Evolutionary conservation across 2,113 vertebrate genomes (phyloP).

Genomic region (Guaruba guarouba): DNA sequence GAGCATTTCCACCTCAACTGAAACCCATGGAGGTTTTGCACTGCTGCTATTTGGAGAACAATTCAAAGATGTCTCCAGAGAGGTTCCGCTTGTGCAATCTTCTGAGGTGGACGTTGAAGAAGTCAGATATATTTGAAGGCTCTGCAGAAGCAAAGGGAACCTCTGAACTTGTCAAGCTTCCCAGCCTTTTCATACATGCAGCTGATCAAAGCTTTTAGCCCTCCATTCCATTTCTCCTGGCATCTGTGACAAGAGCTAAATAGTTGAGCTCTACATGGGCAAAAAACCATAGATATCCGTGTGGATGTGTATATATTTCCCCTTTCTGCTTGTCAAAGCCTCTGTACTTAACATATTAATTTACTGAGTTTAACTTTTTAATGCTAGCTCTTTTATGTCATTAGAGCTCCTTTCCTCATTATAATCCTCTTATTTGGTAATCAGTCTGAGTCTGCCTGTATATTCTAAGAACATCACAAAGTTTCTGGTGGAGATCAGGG

Average conservation of each 20-base stretch:
- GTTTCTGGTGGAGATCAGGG: conserved; percentile 28
- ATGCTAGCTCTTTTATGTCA: conserved; percentile 40
- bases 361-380: conserved; percentile 53
- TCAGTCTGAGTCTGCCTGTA: conserved; percentile 41
- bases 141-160: background rate
- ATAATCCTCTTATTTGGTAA: conserved; percentile 66
- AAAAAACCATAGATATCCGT: background rate
- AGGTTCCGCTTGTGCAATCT: background rate
- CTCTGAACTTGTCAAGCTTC: conserved; percentile 18
- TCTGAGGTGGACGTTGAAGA: background rate
- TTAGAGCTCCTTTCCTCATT: conserved; percentile 16
- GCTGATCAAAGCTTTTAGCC: conserved; percentile 53
- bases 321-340: conserved; percentile 17
- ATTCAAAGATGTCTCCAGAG: background rate
- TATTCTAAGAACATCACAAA: background rate
- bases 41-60: background rate
- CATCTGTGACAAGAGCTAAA: conserved; percentile 53
- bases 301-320: background rate
- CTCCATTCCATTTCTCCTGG: background rate
- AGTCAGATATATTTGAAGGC: background rate
- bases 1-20: background rate
- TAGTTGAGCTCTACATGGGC: background rate
- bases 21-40: background rate
- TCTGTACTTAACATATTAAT: conserved; percentile 50
- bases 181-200: background rate